These are phyloP conservation scores for Ursus arctos DNA, from an alignment of 2,113 vertebrate genomes.

Conservation along the genomic window DNA sequence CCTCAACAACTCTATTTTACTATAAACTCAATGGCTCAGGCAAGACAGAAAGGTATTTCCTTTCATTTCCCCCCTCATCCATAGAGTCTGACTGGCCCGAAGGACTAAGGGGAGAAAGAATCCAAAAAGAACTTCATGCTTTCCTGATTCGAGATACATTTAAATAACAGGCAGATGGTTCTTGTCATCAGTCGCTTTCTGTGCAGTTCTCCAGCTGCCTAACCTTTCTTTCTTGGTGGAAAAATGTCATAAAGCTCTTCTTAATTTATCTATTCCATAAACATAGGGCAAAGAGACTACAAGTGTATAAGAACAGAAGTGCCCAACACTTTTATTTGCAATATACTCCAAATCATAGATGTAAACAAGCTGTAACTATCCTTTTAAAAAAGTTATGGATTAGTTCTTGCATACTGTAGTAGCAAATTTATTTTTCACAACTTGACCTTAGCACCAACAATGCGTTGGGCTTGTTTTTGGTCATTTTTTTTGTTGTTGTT, in stretches of 20 bases:
- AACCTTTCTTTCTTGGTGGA: constrained; percentile 27
- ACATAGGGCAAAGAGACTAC: constrained; percentile 29
- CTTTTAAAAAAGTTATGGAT: constrained; percentile 1
- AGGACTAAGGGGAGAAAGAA: neutral
- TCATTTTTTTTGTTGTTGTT: neutral
- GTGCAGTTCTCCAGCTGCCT: constrained; percentile 48
- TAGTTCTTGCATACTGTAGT: neutral
- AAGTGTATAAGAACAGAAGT: constrained; percentile 40
- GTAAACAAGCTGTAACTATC: constrained; percentile 70
- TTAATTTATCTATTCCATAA: constrained; percentile 68
- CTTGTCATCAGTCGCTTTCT: constrained; percentile 41
- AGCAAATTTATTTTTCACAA: constrained; percentile 9
- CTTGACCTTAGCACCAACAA: neutral
- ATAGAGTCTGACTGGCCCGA: neutral
- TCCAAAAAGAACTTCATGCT: neutral
- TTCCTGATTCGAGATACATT: constrained; percentile 43
- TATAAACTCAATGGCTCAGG: neutral
- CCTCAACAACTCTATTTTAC: neutral
- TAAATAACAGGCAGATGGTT: constrained; percentile 46
- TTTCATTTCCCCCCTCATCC: neutral
- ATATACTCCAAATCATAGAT: constrained; percentile 74
- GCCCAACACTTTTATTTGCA: constrained; percentile 71
- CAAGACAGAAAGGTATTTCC: neutral
- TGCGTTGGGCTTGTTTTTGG: neutral
- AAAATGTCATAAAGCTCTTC: constrained; percentile 55